These are phyloP conservation scores for Pitangus sulphuratus DNA, from an alignment of 2,797 vertebrate genomes.

Conservation along the genomic window DNA sequence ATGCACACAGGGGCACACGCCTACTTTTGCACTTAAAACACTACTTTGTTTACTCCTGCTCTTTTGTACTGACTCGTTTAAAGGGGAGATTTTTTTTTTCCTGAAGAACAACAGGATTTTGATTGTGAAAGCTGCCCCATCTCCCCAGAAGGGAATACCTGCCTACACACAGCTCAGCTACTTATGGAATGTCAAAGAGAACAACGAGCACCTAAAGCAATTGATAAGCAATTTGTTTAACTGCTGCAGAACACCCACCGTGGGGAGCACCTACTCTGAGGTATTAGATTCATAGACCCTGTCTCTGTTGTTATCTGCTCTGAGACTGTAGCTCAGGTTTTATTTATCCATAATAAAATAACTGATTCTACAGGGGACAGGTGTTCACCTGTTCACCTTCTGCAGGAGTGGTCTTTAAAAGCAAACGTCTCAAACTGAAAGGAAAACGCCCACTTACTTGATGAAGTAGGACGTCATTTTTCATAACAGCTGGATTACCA, in stretches of 20 bases:
- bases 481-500: not conserved
- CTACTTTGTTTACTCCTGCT: not conserved
- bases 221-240: not conserved
- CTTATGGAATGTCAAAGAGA: not conserved
- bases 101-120: not conserved
- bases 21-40: not conserved
- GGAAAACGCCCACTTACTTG: constrained; percentile 8
- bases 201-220: not conserved
- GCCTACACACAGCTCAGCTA: not conserved
- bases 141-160: not conserved
- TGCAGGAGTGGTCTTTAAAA: not conserved
- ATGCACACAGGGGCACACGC: not conserved
- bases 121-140: not conserved
- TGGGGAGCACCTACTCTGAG: not conserved
- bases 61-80: not conserved
- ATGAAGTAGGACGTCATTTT: not conserved
- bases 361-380: not conserved
- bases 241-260: not conserved
- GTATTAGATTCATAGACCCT: not conserved
- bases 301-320: not conserved
- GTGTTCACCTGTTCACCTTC: not conserved
- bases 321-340: not conserved
- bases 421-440: not conserved
- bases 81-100: not conserved
- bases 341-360: not conserved